Conservation (phyloP, 2,797 vertebrate species). For the Neosilurus hyrtlii region DNA sequence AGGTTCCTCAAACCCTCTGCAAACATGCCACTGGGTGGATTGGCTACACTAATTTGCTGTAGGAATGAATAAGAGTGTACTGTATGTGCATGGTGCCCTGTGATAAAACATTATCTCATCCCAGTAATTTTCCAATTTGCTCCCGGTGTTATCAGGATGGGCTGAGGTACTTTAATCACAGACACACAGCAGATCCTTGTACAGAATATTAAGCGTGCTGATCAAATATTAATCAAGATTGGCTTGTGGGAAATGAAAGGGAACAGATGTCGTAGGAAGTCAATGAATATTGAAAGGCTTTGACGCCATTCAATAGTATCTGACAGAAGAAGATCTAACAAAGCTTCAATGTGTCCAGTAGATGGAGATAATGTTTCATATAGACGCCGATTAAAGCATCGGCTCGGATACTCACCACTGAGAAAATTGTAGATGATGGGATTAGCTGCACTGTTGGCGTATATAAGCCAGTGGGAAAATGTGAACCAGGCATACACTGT, state of each 20-base stretch:
- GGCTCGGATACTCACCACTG: conserved; percentile 81
- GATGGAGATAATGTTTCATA: conserved; percentile 54
- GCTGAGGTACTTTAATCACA: conserved; percentile 11
- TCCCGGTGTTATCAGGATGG: background rate
- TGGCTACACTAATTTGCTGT: background rate
- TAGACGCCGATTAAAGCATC: conserved; percentile 45
- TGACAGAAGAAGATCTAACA: background rate
- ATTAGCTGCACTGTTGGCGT: conserved; percentile 96
- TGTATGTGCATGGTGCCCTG: background rate
- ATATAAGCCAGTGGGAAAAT: conserved; percentile 96
- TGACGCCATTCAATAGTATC: conserved; percentile 16
- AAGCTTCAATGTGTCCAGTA: conserved; percentile 56
- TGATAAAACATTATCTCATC: background rate
- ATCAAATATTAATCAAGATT: conserved; percentile 31
- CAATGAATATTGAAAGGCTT: conserved; percentile 10
- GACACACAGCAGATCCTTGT: background rate
- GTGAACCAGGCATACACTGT: conserved; percentile 95
- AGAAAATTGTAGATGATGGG: conserved; percentile 99
- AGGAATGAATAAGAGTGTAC: background rate
- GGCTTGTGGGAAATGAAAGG: conserved; percentile 5
- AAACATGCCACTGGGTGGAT: background rate
- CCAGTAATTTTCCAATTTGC: background rate
- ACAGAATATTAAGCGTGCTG: conserved; percentile 31
- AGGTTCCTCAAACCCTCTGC: background rate
- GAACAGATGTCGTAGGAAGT: background rate